phyloP scores from a whole-genome alignment of 2,113 vertebrate genomes.

The Odocoileus hemionus region DNA sequence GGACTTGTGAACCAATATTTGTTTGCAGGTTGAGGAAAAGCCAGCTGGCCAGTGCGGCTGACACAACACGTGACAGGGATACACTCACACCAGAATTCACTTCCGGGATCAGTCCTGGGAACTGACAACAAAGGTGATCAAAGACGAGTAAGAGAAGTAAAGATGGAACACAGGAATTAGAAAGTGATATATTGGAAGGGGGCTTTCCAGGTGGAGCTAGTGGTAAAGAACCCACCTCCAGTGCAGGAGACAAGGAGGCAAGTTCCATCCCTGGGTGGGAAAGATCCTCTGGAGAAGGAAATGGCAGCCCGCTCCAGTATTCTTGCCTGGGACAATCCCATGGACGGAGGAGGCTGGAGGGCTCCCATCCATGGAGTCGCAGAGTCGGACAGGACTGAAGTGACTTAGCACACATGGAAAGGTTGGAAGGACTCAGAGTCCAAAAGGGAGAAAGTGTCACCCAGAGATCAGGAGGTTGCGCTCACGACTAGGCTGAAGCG shows the following conservation, averaged over 20 bases:
- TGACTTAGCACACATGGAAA: neutral
- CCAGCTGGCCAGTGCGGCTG: neutral
- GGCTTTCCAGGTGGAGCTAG: neutral
- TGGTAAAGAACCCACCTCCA: neutral
- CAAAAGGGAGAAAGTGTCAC: neutral
- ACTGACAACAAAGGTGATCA: neutral
- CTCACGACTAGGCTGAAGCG: neutral
- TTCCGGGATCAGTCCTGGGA: neutral
- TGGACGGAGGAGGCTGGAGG: neutral
- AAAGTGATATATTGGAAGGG: neutral
- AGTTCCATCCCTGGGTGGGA: neutral
- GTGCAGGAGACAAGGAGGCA: neutral
- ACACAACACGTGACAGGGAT: neutral
- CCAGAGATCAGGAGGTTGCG: neutral
- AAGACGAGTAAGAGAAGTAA: neutral
- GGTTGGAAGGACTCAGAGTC: neutral
- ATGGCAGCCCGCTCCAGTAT: neutral
- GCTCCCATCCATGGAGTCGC: rapidly evolving
- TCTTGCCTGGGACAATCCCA: neutral
- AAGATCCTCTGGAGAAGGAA: neutral
- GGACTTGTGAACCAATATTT: neutral
- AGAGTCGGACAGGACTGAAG: neutral
- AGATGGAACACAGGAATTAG: neutral
- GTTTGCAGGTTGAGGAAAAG: neutral
- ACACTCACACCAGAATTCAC: neutral